A percentile compares a stretch with the other conserved stretches of the same genome.
Conservation (phyloP, 2,888 invertebrate species). For the Cerastis rubricosa region DNA sequence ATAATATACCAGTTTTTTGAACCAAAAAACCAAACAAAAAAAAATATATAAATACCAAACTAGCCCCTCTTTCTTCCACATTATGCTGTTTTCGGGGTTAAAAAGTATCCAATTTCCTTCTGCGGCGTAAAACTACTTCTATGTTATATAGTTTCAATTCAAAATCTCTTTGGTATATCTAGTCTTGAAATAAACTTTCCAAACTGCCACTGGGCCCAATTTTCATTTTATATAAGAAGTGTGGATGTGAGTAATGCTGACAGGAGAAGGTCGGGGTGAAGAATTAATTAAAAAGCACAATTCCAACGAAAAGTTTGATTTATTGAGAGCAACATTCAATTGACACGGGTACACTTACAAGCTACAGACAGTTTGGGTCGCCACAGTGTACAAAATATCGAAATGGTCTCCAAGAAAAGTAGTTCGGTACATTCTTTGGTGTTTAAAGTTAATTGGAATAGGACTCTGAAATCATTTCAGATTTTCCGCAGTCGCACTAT, state of each 20-base stretch:
- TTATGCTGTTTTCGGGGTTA: neutral
- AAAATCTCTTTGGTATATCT: neutral
- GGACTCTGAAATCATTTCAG: neutral
- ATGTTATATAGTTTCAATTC: neutral
- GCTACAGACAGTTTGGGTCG: constrained; percentile 77
- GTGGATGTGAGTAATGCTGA: neutral
- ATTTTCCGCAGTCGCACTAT: neutral
- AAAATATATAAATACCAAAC: too few relatives aligned
- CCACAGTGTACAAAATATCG: constrained; percentile 36
- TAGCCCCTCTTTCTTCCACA: neutral
- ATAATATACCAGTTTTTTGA: too few relatives aligned
- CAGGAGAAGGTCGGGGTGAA: neutral
- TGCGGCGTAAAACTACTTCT: neutral
- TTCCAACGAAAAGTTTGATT: constrained; percentile 57
- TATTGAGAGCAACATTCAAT: constrained; percentile 86
- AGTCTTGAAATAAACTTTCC: neutral
- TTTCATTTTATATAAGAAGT: neutral
- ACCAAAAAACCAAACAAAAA: too few relatives aligned
- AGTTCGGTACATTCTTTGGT: neutral
- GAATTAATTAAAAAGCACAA: neutral
- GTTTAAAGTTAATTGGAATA: neutral
- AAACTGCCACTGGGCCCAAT: neutral
- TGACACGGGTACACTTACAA: constrained; percentile 80
- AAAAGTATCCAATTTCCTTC: neutral
- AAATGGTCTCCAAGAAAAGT: neutral